Conservation (phyloP, 1,140 invertebrate genomes). For the Acarapis woodi region DNA sequence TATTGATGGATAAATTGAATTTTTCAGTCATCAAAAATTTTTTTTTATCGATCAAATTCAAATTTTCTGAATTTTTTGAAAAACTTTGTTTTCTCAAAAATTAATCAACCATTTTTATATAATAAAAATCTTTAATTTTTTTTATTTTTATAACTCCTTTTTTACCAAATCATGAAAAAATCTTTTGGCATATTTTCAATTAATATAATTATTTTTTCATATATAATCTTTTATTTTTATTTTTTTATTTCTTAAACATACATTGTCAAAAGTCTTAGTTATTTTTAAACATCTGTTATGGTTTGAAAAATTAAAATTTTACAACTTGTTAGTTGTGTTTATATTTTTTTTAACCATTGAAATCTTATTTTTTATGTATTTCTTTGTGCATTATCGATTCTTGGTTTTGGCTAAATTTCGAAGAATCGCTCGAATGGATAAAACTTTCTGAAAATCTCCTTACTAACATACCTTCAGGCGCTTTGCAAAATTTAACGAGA, state of each 20-base stretch:
- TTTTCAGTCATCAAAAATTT: slow-evolving; percentile 27
- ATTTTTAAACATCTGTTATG: not conserved
- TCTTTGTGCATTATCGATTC: too few relatives aligned
- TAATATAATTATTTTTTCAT: slow-evolving; percentile 1
- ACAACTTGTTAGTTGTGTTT: not conserved
- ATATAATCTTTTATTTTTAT: not conserved
- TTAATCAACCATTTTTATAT: not conserved
- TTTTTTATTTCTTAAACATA: not conserved
- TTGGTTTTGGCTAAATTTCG: too few relatives aligned
- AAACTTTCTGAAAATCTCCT: slow-evolving; percentile 56
- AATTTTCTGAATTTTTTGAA: not conserved
- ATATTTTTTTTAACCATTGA: not conserved
- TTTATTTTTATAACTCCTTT: not conserved
- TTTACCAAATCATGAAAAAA: not conserved
- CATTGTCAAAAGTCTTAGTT: not conserved
- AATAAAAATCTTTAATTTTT: not conserved
- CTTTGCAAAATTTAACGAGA: slow-evolving; percentile 42
- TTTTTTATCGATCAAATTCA: slow-evolving; percentile 15
- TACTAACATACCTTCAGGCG: slow-evolving; percentile 43
- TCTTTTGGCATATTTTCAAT: not conserved
- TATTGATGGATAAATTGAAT: too few relatives aligned
- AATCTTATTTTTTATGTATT: slow-evolving; percentile 4
- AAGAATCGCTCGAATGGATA: slow-evolving; percentile 59
- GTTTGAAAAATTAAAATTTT: not conserved
- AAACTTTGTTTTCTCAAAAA: slow-evolving; percentile 1